Base-by-base conservation (phyloP, 30 jellyfish, hydroid and myxozoan genomes). In the Turritopsis dohrnii region DNA sequence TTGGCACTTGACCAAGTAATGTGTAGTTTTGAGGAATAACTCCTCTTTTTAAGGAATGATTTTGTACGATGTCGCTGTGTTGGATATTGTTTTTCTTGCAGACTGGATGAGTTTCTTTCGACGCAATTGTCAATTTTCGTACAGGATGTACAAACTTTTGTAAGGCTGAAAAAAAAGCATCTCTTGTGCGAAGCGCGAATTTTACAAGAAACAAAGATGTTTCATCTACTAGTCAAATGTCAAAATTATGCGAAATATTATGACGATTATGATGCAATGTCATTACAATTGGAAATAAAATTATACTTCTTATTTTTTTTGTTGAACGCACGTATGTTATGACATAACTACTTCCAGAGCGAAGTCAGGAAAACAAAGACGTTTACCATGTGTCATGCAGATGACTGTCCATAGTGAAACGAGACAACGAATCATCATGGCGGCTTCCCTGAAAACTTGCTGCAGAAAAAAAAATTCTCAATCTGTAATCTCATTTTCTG, bases 1-100 rank as follows among this genome's bases (percentile, higher is more conserved):
- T 83, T 21, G 97, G 97, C 53, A 92, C 96, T 72, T 87, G 83
- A 54, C 97, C 97, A n/a, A 92, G 96, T 65, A 92, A 87, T 22
- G 97, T 92, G 89, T 86, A 87, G 82, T 92, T 92, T 41, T 87
- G 85, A 22, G 96, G 97, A 53, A 72, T 92, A 84, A 92, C 52
- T 41, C 96, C 96, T 29, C 92, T 79, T 65, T 80, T 80, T 53
- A 80, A 65, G 53, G 87, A 80, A 80, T 80, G 87, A 84, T 92
- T 81, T n/a, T 71, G 75, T 26, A 92, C 75, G 83, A 92, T 72
- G 73, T 92, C 97, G 81, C 97, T 92, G 89, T 92, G 97, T n/a
- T 75, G 81, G 8, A 88, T 88, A 21, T 92, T 95, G 76, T 89
- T 92, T 80, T 92, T 90, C 69, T 82, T 85, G 53, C 97, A 92